Percentiles rank a stretch among this genome's conserved stretches.
phyloP scores from a whole-genome alignment of 2,888 invertebrate genomes.

The Patella pellucida region DNA sequence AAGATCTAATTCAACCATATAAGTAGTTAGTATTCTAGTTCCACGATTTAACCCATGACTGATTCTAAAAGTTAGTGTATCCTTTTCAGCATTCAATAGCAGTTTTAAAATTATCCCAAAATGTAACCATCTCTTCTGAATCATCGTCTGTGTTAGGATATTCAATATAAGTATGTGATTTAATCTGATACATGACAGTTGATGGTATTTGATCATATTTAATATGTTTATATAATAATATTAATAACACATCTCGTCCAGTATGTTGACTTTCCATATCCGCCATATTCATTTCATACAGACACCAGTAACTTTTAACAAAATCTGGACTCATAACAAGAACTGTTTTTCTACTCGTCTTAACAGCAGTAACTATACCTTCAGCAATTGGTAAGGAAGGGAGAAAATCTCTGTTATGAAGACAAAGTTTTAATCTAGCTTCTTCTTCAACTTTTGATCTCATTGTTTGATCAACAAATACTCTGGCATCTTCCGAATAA shows the following conservation, averaged over 20 bases:
- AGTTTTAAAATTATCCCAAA: slow-evolving; percentile 20
- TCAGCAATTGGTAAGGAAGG: slow-evolving; percentile 30
- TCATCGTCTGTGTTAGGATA: background rate
- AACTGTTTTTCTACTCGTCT: slow-evolving; percentile 35
- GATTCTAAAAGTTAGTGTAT: too few relatives aligned
- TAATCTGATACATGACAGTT: slow-evolving; percentile 18
- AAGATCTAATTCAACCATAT: too few relatives aligned
- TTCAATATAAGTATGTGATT: slow-evolving; percentile 20
- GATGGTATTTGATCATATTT: background rate
- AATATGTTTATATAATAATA: slow-evolving; percentile 21
- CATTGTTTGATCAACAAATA: slow-evolving; percentile 8
- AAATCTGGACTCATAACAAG: slow-evolving; percentile 31
- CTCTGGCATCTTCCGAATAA: slow-evolving; percentile 11
- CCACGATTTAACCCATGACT: too few relatives aligned
- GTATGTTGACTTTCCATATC: slow-evolving; percentile 23
- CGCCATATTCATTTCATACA: slow-evolving; percentile 40
- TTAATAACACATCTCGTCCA: slow-evolving; percentile 21
- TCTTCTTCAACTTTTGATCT: background rate
- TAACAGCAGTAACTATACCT: slow-evolving; percentile 32
- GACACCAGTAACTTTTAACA: slow-evolving; percentile 31
- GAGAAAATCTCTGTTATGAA: slow-evolving; percentile 36
- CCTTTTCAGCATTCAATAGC: too few relatives aligned
- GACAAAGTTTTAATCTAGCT: slow-evolving; percentile 10
- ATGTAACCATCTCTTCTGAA: background rate
- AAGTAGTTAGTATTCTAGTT: too few relatives aligned